Conservation (phyloP, 1,140 invertebrate species). For the Hyphantria cunea region DNA sequence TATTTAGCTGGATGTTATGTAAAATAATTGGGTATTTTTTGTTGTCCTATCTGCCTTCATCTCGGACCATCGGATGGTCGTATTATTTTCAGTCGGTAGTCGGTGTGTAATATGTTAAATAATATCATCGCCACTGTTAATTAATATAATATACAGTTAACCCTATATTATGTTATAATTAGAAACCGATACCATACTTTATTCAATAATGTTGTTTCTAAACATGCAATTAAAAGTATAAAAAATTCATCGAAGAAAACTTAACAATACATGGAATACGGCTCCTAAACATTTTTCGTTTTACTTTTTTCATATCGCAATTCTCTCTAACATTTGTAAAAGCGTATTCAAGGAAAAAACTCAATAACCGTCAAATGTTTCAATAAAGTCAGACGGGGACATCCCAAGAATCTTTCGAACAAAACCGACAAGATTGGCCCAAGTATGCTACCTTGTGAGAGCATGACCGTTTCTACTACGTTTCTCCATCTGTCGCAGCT, state of each 20-base stretch:
- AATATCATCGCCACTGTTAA: too few species aligned
- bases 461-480: constrained; percentile 40
- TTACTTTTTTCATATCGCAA: constrained; percentile 1
- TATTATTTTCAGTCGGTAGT: not conserved
- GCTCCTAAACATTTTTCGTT: too few species aligned
- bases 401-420: constrained; percentile 26
- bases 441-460: constrained; percentile 13
- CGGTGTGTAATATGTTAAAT: too few species aligned
- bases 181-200: too few species aligned
- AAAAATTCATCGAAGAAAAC: too few species aligned
- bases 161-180: too few species aligned
- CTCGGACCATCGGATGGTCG: not conserved
- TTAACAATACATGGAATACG: too few species aligned
- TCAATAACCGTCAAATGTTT: constrained; percentile 38
- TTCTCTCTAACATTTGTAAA: constrained; percentile 17
- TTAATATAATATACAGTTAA: too few species aligned
- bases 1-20: not conserved
- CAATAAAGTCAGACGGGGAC: constrained; percentile 28
- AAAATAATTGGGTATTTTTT: constrained; percentile 1
- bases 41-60: not conserved
- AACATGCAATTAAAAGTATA: too few species aligned
- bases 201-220: too few species aligned
- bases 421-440: constrained; percentile 13
- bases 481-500: constrained; percentile 55
- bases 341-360: constrained; percentile 25